Conservation (phyloP, 2,888 invertebrate species). For the Scaptomyza tumidula region DNA sequence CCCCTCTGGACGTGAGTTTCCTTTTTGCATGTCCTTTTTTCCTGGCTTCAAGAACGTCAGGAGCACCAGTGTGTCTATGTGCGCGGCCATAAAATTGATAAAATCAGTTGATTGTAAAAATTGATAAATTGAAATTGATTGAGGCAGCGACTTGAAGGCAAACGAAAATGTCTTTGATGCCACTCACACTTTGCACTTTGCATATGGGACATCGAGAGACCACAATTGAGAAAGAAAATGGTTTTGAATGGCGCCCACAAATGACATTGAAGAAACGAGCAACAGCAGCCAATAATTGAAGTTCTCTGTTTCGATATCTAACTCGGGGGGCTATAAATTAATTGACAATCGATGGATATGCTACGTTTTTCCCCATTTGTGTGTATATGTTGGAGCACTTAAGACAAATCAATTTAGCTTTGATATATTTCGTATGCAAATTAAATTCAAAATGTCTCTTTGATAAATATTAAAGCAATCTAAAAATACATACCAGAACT, state of each 20-base stretch:
- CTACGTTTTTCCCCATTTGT: neutral
- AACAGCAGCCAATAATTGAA: slow-evolving; percentile 37
- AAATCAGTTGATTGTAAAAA: slow-evolving; percentile 80
- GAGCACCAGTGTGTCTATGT: slow-evolving; percentile 15
- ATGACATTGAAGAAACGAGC: slow-evolving; percentile 31
- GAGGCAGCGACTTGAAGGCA: slow-evolving; percentile 55
- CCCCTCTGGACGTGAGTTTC: slow-evolving; percentile 55
- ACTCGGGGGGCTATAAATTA: slow-evolving; percentile 39
- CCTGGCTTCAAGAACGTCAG: neutral
- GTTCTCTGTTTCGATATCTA: slow-evolving; percentile 29
- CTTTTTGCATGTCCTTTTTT: slow-evolving; percentile 45
- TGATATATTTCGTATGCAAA: neutral
- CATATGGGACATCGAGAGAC: slow-evolving; percentile 45
- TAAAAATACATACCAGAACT: neutral
- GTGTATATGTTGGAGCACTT: neutral
- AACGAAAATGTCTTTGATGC: slow-evolving; percentile 62
- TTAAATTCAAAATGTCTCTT: neutral
- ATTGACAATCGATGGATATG: slow-evolving; percentile 51
- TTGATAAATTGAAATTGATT: slow-evolving; percentile 79
- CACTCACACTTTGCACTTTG: slow-evolving; percentile 35
- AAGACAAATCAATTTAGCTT: neutral
- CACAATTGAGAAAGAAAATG: slow-evolving; percentile 43
- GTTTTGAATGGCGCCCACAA: slow-evolving; percentile 37
- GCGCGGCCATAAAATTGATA: slow-evolving; percentile 76
- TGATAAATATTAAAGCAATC: neutral